Base-by-base conservation (phyloP, 2,888 invertebrate genomes). In the Harpalus rubripes region DNA sequence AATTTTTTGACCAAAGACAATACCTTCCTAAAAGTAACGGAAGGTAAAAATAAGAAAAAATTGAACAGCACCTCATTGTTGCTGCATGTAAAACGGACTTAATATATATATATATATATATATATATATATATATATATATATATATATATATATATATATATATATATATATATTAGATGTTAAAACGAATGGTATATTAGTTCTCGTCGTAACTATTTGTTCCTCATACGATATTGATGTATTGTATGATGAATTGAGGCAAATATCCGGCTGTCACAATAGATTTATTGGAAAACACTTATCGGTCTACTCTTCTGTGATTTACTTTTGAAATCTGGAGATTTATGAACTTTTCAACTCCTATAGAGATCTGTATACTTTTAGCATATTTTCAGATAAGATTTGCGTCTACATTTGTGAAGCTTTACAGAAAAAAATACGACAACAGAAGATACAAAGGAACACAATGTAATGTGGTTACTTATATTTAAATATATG, bases 281-380 rank as follows among this genome's bases (percentile, higher is more conserved):
- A 59, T 59, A 59, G 59, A 59, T 59, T 59, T 59, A 59, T 59
- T 59, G 59, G 59, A 59, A 59, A 59, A 59, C 16, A 59, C 59
- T 59, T 59, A 59, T 59, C 59, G 59, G 59, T 3, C n/a, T 59
- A 59, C 7, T 16, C 18, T 59, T 59, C 15, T n/a, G 59, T 18
- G 59, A 59, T 59, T 59, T 59, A 59, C 59, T 59, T 16, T 7
- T 59, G 59, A 59, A 59, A 59, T 7, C 15, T 59, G 4, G 7
- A 59, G 59, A 59, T 59, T 59, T 15, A 59, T 18, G 59, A 59
- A 59, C 59, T 59, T 59, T 52, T 52, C 44, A 52, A 12, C 44
- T 52, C 44, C 44, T 52, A 2, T 4, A 52, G 44, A 52, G 44
- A 52, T 52, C 44, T 52, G 44, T 52, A 0, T 52, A 52, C 44